Evolutionary conservation across 1,140 invertebrate genomes (phyloP).

Genomic region (Drosophila subpulchrella): DNA sequence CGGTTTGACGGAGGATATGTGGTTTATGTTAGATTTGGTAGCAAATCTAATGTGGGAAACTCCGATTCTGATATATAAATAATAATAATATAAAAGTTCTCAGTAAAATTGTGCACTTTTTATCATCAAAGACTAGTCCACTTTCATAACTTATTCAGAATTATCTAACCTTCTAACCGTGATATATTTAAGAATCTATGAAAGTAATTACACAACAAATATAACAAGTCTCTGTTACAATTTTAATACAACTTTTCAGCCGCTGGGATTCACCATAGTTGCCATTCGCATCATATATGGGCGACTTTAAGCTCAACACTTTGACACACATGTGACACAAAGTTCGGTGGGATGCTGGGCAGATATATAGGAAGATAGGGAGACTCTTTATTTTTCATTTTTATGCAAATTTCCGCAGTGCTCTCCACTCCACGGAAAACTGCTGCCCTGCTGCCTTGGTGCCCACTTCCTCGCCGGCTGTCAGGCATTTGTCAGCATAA

Average conservation of each 20-base stretch:
- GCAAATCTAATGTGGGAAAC: neutral
- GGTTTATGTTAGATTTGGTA: neutral
- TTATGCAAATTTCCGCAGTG: conserved; percentile 70
- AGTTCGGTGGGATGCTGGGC: conserved; percentile 1
- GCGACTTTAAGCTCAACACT: conserved; percentile 32
- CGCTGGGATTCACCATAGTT: neutral
- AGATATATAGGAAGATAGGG: neutral
- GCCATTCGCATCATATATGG: conserved; percentile 13
- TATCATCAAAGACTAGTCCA: too few relatives aligned
- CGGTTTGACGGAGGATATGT: neutral
- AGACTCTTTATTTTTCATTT: conserved; percentile 56
- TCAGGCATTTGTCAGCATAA: conserved; percentile 69
- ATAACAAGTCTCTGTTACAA: too few relatives aligned
- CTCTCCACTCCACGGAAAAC: conserved; percentile 9
- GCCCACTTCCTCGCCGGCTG: conserved; percentile 1
- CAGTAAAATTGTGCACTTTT: too few relatives aligned
- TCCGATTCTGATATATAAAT: too few relatives aligned
- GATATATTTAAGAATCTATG: too few relatives aligned
- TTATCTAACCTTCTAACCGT: neutral
- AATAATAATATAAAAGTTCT: too few relatives aligned
- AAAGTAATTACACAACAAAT: neutral
- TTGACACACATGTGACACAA: conserved; percentile 52
- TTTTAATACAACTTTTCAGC: neutral
- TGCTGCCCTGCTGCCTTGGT: neutral
- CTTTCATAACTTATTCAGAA: too few relatives aligned